Base-by-base conservation (phyloP, 2,797 vertebrate genomes). In the Cyclopterus lumpus region DNA sequence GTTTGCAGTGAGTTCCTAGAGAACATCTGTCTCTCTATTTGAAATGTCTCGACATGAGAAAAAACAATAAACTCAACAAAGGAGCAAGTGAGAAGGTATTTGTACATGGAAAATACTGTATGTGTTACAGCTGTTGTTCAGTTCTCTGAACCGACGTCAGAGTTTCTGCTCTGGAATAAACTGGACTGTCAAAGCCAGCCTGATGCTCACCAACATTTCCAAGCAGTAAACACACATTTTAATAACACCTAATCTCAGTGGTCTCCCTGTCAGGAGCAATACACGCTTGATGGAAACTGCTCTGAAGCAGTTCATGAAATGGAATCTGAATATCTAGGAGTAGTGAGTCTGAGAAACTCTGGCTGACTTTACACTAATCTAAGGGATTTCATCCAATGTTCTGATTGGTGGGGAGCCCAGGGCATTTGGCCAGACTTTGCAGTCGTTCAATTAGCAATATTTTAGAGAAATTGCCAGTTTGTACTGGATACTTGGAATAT, bases 1-100 rank as follows among this genome's bases (percentile, higher is more conserved):
- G 73, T 85, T 83, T 86, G 63, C 38, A 22, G 18, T 34, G 62
- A 73, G 79, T 80, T 89, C 83, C 89, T 83, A 87, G 65, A 44
- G n/a, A 89, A 71, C n/a, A 16, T 55, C 55, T 55, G 54, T 66
- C 65, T 71, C 36, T 68, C 18, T 51, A 12, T 71, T 58, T 80
- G 53, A 83, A 76, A 79, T 71, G 64, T 79, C 54, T 67, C 64
- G 38, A 79, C 64, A 51, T 5, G 38, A 77, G 51, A 49, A 30
- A 79, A 55, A 83, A 71, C 20, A 77, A 82, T 74, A 24, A 72
- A 77, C 64, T 61, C 30, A n/a, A 62, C 67, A 74, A 69, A 71
- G 16, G 4, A 75, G 53, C 73, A 28, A 6, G 24, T 42, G 16
- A 55, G 60, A 67, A 54, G 40, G 49, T 64, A 68, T 80, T 76